Evolutionary conservation across 2,888 invertebrate genomes (phyloP).

Genomic region (Capitulum mitella): DNA sequence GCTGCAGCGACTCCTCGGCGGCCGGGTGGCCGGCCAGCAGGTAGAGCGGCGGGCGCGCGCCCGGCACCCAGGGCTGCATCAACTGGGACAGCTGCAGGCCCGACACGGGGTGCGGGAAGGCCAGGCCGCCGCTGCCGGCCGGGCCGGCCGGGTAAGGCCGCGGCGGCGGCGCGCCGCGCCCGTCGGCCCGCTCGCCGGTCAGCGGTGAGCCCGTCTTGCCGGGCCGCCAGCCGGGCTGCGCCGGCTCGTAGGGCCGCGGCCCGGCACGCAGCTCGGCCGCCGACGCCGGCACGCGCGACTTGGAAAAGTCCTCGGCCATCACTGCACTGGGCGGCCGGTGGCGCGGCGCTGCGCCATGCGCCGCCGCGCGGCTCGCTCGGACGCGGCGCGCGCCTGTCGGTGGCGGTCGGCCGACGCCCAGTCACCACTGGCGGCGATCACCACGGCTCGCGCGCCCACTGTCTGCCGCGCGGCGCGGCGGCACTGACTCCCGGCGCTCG

Average conservation of each 20-base stretch:
- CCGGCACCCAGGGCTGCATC: constrained; percentile 16
- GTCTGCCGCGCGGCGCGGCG: too few relatives aligned
- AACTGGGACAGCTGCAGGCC: background rate
- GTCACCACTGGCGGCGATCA: too few relatives aligned
- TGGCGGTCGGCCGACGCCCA: too few relatives aligned
- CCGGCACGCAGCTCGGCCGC: background rate
- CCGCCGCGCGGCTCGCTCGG: background rate
- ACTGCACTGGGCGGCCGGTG: background rate
- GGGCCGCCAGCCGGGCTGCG: constrained; percentile 8
- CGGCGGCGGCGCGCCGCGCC: constrained; percentile 13
- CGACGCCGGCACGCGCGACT: constrained; percentile 14
- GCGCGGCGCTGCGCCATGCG: background rate
- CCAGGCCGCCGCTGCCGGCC: background rate
- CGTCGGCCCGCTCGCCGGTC: constrained; percentile 8
- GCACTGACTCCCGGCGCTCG: too few relatives aligned
- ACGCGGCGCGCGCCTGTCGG: background rate
- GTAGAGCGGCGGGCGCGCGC: background rate
- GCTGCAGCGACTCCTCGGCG: constrained; percentile 3
- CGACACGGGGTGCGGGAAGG: background rate
- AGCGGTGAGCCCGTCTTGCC: constrained; percentile 1
- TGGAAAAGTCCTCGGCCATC: constrained; percentile 18
- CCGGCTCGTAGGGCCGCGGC: background rate
- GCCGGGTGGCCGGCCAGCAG: background rate
- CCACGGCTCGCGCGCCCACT: too few relatives aligned
- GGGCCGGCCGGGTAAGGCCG: background rate